A percentile compares a stretch with the other conserved stretches of the same genome.
These are phyloP conservation scores for Conus ventricosus DNA, from an alignment of 1,140 invertebrate genomes.

Conservation along the genomic window DNA sequence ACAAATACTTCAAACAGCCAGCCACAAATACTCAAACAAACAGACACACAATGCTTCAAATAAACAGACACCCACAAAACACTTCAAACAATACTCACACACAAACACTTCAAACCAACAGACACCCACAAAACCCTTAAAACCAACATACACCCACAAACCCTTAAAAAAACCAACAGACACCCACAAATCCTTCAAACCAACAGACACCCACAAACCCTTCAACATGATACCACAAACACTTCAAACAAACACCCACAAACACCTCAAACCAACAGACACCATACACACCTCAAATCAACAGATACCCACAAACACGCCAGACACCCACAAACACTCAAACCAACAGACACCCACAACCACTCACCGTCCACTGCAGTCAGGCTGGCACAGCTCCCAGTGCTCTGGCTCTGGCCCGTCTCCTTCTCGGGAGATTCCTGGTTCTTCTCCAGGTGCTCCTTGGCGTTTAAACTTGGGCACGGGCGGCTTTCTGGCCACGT, in stretches of 20 bases:
- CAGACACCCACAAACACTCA: neutral
- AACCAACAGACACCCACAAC: neutral
- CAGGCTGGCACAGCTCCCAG: slow-evolving; percentile 40
- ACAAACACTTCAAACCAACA: neutral
- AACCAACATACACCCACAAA: neutral
- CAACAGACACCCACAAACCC: neutral
- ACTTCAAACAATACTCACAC: neutral
- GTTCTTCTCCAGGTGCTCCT: slow-evolving; percentile 7
- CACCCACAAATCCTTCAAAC: too few relatives aligned
- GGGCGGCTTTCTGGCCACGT: slow-evolving; percentile 3
- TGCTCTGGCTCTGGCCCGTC: slow-evolving; percentile 22
- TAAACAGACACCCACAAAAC: neutral
- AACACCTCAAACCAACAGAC: neutral
- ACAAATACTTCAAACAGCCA: neutral
- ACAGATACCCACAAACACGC: neutral
- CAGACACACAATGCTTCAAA: too few relatives aligned
- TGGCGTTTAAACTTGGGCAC: slow-evolving; percentile 2
- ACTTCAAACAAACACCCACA: neutral
- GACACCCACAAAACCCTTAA: neutral
- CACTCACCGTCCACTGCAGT: slow-evolving; percentile 32
- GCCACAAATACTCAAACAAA: too few relatives aligned
- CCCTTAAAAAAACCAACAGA: neutral
- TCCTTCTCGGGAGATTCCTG: slow-evolving; percentile 27
- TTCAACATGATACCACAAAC: neutral
- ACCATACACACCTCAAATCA: neutral